phyloP scores from a whole-genome alignment of 1,140 invertebrate genomes.

The Drosophila carrolli region DNA sequence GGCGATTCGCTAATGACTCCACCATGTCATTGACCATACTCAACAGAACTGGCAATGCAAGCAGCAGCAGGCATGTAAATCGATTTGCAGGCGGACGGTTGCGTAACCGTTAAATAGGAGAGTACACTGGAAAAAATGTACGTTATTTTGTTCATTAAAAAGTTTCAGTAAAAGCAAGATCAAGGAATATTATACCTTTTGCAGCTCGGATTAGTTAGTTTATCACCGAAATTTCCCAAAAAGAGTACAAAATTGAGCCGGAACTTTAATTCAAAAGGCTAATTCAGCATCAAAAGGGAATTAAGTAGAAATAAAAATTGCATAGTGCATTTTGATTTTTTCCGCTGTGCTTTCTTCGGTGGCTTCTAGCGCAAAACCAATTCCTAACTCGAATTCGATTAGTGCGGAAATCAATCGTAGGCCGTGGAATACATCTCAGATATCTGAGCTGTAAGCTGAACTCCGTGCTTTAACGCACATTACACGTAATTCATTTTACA shows the following conservation, averaged over 20 bases:
- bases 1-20: conserved; percentile 41
- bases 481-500: conserved; percentile 78
- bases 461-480: conserved; percentile 58
- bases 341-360: conserved; percentile 10
- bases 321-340: too few relatives aligned
- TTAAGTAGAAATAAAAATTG: too few relatives aligned
- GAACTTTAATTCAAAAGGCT: too few relatives aligned
- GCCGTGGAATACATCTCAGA: conserved; percentile 19
- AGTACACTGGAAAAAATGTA: conserved; percentile 15
- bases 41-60: conserved; percentile 17
- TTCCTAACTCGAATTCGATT: conserved; percentile 59
- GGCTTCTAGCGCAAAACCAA: conserved; percentile 36
- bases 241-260: too few relatives aligned
- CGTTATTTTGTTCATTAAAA: too few relatives aligned
- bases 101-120: conserved; percentile 54
- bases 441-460: conserved; percentile 20
- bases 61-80: conserved; percentile 56
- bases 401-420: conserved; percentile 59
- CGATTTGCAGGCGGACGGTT: conserved; percentile 64
- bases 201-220: too few relatives aligned
- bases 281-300: too few relatives aligned
- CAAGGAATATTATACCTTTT: neutral
- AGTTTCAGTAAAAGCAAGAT: too few relatives aligned
- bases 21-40: conserved; percentile 42
- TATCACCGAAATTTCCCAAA: too few relatives aligned